phyloP scores from a whole-genome alignment of 2,113 vertebrate species.

The Dascyllus trimaculatus region DNA sequence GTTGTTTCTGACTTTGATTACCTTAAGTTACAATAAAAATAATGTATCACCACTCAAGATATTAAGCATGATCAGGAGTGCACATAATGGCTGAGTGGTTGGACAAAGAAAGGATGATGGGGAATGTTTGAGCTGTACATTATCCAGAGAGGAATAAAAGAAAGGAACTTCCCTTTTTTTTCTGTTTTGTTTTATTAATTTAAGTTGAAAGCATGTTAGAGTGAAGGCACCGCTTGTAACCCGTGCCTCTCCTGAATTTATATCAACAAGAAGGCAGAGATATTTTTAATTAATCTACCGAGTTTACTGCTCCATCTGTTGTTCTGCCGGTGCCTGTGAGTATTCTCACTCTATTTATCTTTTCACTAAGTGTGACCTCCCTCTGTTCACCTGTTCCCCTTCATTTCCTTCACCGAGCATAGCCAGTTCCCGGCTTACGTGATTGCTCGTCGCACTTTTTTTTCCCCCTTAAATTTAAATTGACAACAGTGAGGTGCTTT shows the following conservation, averaged over 20 bases:
- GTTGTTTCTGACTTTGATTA: conserved; percentile 59
- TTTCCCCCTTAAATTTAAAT: conserved; percentile 39
- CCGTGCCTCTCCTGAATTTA: conserved; percentile 13
- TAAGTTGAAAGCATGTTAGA: conserved; percentile 39
- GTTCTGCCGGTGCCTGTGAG: conserved; percentile 16
- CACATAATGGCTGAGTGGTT: conserved; percentile 50
- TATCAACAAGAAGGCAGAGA: conserved; percentile 9
- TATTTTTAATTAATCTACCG: conserved; percentile 59
- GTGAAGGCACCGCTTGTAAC: conserved; percentile 6
- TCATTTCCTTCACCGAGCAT: conserved; percentile 36
- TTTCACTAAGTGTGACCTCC: conserved; percentile 59
- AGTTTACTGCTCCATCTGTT: conserved; percentile 66
- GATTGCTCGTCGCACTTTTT: conserved; percentile 40
- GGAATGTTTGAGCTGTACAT: conserved; percentile 12
- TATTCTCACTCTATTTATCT: conserved; percentile 47
- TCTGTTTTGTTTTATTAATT: conserved; percentile 2
- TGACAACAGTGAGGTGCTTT: conserved; percentile 50
- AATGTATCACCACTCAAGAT: conserved; percentile 65
- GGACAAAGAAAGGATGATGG: conserved; percentile 29
- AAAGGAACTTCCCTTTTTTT: neutral
- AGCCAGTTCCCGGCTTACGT: conserved; percentile 17
- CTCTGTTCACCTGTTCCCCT: conserved; percentile 60
- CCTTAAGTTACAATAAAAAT: conserved; percentile 57
- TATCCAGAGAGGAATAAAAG: neutral
- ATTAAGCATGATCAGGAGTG: conserved; percentile 57